Evolutionary conservation across 2,888 invertebrate species (phyloP).

Genomic region (Andrena bucephala): DNA sequence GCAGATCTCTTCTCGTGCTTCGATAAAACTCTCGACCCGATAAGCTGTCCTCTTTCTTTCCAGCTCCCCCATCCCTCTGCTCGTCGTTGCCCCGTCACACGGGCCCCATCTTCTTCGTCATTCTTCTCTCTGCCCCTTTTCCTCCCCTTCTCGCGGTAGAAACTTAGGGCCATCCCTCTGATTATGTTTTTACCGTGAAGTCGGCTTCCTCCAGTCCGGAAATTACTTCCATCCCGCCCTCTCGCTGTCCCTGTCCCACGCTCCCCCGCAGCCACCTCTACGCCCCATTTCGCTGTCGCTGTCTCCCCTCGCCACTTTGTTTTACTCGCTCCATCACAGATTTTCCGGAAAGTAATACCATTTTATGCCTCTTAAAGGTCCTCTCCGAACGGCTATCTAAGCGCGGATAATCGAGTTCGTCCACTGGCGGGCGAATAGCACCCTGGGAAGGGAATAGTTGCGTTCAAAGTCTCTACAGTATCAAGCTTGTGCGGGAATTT

Average conservation of each 20-base stretch:
- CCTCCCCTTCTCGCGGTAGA: constrained; percentile 42
- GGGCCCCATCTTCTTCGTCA: constrained; percentile 32
- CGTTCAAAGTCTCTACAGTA: background rate
- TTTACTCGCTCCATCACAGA: constrained; percentile 36
- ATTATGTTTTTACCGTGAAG: constrained; percentile 74
- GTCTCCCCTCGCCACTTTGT: constrained; percentile 14
- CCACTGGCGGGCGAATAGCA: constrained; percentile 62
- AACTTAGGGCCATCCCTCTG: constrained; percentile 72
- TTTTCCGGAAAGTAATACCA: constrained; percentile 66
- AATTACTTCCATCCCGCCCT: constrained; percentile 77
- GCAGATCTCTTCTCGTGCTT: constrained; percentile 41
- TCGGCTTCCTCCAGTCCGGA: constrained; percentile 78
- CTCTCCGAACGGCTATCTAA: constrained; percentile 64
- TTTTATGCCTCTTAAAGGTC: constrained; percentile 65
- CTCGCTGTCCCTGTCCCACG: constrained; percentile 51
- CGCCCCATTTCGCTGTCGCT: background rate
- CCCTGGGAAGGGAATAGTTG: background rate
- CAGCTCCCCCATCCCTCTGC: background rate
- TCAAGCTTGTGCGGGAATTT: no score
- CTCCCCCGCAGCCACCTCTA: background rate
- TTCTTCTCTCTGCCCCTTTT: constrained; percentile 21
- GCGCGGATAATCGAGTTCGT: constrained; percentile 68
- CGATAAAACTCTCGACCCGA: constrained; percentile 57
- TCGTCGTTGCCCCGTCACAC: constrained; percentile 12
- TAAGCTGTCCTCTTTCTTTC: constrained; percentile 41